phyloP scores from a whole-genome alignment of 2,888 invertebrate genomes.

The Mimachlamys varia region DNA sequence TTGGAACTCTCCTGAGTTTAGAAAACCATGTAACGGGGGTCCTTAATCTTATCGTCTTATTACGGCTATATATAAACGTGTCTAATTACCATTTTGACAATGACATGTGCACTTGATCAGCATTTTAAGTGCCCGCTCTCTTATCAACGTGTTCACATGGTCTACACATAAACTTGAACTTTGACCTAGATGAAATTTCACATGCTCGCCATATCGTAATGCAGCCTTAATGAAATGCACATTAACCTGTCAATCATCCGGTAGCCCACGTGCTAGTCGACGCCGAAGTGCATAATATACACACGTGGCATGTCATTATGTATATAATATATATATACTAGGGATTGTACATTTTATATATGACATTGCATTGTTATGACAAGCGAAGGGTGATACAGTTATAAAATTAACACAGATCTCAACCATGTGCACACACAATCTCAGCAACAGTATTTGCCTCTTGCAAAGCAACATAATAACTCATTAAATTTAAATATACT shows the following conservation, averaged over 20 bases:
- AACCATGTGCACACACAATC: no score
- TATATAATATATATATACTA: neutral
- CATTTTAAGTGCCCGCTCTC: neutral
- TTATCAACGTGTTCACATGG: neutral
- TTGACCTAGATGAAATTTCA: slow-evolving; percentile 14
- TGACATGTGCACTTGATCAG: neutral
- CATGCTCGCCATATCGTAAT: neutral
- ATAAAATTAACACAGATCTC: no score
- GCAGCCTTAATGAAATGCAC: slow-evolving; percentile 21
- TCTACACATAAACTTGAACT: neutral
- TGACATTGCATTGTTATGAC: no score
- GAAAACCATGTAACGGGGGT: no score
- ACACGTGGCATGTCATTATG: neutral
- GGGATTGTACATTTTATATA: no score
- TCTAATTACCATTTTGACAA: neutral
- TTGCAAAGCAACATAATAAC: no score
- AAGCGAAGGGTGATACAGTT: no score
- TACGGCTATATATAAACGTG: neutral
- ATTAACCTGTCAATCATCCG: neutral
- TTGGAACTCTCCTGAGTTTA: no score
- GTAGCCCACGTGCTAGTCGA: neutral
- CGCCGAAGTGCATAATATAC: neutral
- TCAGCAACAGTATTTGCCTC: no score
- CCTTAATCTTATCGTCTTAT: no score
- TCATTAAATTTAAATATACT: no score